phyloP scores from a whole-genome alignment of 2,888 invertebrate species.

The Epistrophella euchroma region DNA sequence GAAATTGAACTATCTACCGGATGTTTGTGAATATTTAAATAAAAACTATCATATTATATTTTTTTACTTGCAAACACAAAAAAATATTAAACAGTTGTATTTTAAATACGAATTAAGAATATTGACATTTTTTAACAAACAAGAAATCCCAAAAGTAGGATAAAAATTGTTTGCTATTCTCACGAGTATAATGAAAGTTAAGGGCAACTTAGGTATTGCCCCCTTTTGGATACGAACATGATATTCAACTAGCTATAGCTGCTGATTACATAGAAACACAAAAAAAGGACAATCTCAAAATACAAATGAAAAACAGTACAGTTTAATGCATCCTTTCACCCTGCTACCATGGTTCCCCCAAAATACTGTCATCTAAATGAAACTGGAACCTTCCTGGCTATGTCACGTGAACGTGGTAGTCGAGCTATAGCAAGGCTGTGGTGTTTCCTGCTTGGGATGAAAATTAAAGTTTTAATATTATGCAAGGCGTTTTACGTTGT shows the following conservation, averaged over 20 bases:
- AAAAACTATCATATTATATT: too few relatives aligned
- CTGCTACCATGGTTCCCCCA: constrained; percentile 9
- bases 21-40: too few relatives aligned
- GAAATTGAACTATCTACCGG: too few relatives aligned
- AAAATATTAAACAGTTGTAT: too few relatives aligned
- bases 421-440: constrained; percentile 27
- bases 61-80: too few relatives aligned
- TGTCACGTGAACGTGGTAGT: constrained; percentile 55
- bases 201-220: background rate
- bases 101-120: too few relatives aligned
- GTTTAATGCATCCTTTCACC: constrained; percentile 54
- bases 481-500: constrained; percentile 76
- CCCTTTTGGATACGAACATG: constrained; percentile 13
- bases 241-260: background rate
- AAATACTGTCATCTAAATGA: constrained; percentile 66
- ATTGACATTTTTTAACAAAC: too few relatives aligned
- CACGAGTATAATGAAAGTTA: background rate
- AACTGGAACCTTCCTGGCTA: constrained; percentile 61
- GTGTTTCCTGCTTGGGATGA: constrained; percentile 59
- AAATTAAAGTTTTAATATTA: constrained; percentile 77
- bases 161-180: background rate
- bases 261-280: background rate
- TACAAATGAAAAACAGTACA: constrained; percentile 66
- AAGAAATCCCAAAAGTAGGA: background rate
- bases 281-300: constrained; percentile 46